Evolutionary conservation across 2,888 invertebrate genomes (phyloP).

Genomic region (Sinhomidia bicolor): DNA sequence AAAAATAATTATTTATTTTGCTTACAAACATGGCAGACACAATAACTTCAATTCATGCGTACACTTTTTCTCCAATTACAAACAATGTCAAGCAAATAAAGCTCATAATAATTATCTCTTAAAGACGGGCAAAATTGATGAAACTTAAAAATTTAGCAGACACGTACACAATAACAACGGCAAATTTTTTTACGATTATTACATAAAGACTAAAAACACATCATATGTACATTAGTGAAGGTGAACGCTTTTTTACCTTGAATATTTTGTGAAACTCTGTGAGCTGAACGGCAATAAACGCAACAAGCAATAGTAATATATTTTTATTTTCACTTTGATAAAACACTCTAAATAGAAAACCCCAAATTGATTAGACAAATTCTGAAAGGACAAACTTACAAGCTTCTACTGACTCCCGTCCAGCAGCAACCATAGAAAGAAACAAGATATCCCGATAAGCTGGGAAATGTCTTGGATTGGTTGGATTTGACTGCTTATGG

Average conservation of each 20-base stretch:
- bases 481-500: conserved; percentile 85
- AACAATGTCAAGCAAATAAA: no score
- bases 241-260: conserved; percentile 71
- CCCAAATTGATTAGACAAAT: no score
- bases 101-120: no score
- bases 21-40: no score
- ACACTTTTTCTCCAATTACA: no score
- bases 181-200: no score
- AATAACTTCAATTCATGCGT: background rate
- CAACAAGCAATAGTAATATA: conserved; percentile 56
- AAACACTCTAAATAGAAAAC: no score
- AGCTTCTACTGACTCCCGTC: conserved; percentile 92
- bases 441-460: conserved; percentile 95
- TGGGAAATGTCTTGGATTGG: conserved; percentile 85
- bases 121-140: no score
- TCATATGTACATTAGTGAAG: conserved; percentile 26
- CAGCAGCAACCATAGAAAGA: conserved; percentile 93
- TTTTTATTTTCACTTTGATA: conserved; percentile 14
- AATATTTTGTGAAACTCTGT: conserved; percentile 78
- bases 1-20: background rate
- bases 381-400: conserved; percentile 82
- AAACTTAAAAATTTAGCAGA: no score
- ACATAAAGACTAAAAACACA: background rate
- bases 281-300: conserved; percentile 70
- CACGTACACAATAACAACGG: no score